Base-by-base conservation (phyloP, 2,113 vertebrate species). In the Cynopterus brachyotis region DNA sequence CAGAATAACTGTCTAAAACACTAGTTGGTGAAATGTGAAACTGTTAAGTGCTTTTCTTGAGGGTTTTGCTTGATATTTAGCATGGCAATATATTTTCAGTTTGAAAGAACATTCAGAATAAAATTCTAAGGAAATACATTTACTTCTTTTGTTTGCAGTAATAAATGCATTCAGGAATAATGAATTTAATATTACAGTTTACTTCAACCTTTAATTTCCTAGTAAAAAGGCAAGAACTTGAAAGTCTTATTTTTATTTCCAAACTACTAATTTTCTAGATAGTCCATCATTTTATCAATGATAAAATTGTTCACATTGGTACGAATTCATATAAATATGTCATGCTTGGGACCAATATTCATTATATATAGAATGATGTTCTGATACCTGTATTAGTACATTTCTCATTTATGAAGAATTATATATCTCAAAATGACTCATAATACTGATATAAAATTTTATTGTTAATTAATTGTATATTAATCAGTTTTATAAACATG, bases 1-100 rank as follows among this genome's bases (percentile, higher is more conserved):
- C 94, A 96, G 94, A 89, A 19, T 55, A 60, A 92, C 70, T 35
- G 8, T 57, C 28, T 32, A 94, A 62, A 95, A 91, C 66, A 42
- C n/a, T 75, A 67, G 67, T 26, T 50, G 81, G 60, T 76, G 19
- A 94, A 53, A 92, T 85, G n/a, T 89, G 62, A 93, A 83, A 57
- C 47, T 53, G 4, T 53, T 72, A 66, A 66, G 55, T 40, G 69
- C 24, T 78, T 84, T 78, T 79, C 55, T 42, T 35, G 28, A 75
- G n/a, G 57, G 5, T 7, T 67, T 80, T 28, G 20, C 10, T 66
- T 92, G 50, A 32, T 78, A 72, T 47, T 53, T 62, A 83, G n/a
- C 20, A 59, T 16, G 91, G 22, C 42, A 50, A 42, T 93, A 12
- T 59, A 64, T 60, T 86, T 93, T 78, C 40, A 86, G 26, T 75